phyloP scores from a whole-genome alignment of 2,113 vertebrate species.

The Menidia beryllina region DNA sequence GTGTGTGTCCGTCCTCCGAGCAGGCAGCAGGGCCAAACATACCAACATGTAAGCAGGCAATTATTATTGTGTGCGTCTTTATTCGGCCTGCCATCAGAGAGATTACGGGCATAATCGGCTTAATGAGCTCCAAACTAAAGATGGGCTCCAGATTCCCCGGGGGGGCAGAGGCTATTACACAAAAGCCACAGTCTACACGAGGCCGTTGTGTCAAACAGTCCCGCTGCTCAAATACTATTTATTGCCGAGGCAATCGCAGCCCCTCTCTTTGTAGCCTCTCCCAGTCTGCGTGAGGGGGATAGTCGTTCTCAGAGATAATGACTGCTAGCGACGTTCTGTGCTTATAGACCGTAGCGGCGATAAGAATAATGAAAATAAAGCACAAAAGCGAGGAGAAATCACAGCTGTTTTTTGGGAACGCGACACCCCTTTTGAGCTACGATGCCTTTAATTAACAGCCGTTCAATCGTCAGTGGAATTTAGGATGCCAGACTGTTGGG shows the following conservation, averaged over 20 bases:
- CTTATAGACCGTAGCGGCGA: not conserved
- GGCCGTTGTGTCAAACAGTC: slow-evolving; percentile 53
- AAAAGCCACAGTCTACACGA: slow-evolving; percentile 57
- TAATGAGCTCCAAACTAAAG: slow-evolving; percentile 73
- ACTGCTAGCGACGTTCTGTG: not conserved
- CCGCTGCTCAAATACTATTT: slow-evolving; percentile 50
- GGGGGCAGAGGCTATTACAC: slow-evolving; percentile 50
- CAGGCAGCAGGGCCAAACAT: slow-evolving; percentile 39
- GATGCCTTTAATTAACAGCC: not conserved
- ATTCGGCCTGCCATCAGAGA: slow-evolving; percentile 62
- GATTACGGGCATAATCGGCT: slow-evolving; percentile 73
- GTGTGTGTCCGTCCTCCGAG: slow-evolving; percentile 22
- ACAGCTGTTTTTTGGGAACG: not conserved
- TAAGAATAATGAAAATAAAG: not conserved
- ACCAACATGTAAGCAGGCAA: slow-evolving; percentile 64
- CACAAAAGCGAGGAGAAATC: not conserved
- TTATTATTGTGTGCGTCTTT: slow-evolving; percentile 61
- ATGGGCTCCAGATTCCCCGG: slow-evolving; percentile 62
- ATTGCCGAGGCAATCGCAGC: slow-evolving; percentile 33
- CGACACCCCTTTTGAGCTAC: not conserved
- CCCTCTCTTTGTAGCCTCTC: slow-evolving; percentile 11
- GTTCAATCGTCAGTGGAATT: not conserved
- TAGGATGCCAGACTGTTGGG: too few species aligned
- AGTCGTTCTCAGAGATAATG: not conserved
- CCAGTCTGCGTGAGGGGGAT: not conserved